Evolutionary conservation across 2,797 vertebrate genomes (phyloP), one percentile per base, ranked within the genome.

Genomic region (Micrastur ruficollis): DNA sequence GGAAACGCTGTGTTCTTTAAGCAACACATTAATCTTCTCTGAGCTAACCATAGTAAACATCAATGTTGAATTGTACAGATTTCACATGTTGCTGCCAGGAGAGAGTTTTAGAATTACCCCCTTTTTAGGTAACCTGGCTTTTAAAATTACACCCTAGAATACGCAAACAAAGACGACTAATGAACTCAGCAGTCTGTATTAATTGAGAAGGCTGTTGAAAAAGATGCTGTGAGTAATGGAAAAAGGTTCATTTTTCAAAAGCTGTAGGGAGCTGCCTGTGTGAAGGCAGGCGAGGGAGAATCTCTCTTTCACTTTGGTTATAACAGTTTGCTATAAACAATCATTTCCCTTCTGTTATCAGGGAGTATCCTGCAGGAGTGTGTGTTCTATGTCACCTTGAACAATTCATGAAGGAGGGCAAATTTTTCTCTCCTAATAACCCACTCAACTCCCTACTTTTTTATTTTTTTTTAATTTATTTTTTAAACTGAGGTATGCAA

Each of bases 91-190:
- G 93, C 93, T 95, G 82, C 93, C 91, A 97, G 84, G 65, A 97
- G 84, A 86, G 68, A 93, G 58, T 91, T 90, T 95, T 79, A 88
- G 92, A 92, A 96, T 90, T 92, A 93, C 81, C 92, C 95, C 74
- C 52, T 86, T 95, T 96, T 90, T 94, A 97, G 92, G 97, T 86
- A 97, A 96, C 86, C 83, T 55, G 82, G 79, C 76, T 91, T 91
- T 97, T 89, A 95, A 96, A 95, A 93, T 91, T 83, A 81, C 73
- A 93, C 68, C 44, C 70, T 93, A 75, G 90, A 95, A 94, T 70
- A 92, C 1, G 85, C 85, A 97, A 97, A 97, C 94, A 94, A 87
- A 82, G 63, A 90, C 38, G 61, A 96, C 88, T 95, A 96, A 92
- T 82, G 82, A 97, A 92, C 90, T 96, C 96, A 81, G 81, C 85